These are phyloP conservation scores for Cosmorhoe ocellata DNA, from an alignment of 2,888 invertebrate genomes.

Conservation along the genomic window DNA sequence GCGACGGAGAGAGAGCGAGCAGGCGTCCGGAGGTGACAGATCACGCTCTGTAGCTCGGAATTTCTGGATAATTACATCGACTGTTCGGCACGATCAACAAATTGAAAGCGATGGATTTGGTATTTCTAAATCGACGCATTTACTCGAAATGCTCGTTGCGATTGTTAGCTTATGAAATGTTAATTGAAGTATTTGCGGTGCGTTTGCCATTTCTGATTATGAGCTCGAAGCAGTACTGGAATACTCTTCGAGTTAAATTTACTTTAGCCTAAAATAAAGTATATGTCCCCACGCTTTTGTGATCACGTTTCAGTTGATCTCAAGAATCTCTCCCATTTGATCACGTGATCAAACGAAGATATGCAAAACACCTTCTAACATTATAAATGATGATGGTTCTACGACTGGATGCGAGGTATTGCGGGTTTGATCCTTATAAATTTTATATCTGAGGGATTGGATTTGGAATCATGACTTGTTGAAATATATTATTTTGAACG, in stretches of 20 bases:
- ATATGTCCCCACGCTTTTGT: no score
- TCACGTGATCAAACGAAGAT: no score
- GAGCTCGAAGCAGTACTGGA: constrained; percentile 2
- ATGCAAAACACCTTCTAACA: no score
- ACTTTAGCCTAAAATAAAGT: not conserved
- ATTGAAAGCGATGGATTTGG: constrained; percentile 52
- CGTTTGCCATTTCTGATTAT: constrained; percentile 8
- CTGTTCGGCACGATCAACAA: constrained; percentile 40
- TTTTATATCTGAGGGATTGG: no score
- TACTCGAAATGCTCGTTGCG: constrained; percentile 40
- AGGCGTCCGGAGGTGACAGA: constrained; percentile 35
- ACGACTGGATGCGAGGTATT: no score
- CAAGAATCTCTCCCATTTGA: no score
- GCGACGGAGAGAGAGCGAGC: not conserved
- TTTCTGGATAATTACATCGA: constrained; percentile 58
- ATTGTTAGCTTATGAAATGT: constrained; percentile 34
- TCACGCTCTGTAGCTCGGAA: constrained; percentile 42
- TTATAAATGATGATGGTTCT: no score
- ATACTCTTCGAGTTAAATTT: not conserved
- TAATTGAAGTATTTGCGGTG: constrained; percentile 12
- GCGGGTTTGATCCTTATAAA: no score
- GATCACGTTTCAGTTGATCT: no score
- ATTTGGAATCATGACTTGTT: no score
- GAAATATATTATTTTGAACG: no score
- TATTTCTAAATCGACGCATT: constrained; percentile 23